Evolutionary conservation across 2,797 vertebrate species (phyloP).

Genomic region (Bryconaethiops microstoma): DNA sequence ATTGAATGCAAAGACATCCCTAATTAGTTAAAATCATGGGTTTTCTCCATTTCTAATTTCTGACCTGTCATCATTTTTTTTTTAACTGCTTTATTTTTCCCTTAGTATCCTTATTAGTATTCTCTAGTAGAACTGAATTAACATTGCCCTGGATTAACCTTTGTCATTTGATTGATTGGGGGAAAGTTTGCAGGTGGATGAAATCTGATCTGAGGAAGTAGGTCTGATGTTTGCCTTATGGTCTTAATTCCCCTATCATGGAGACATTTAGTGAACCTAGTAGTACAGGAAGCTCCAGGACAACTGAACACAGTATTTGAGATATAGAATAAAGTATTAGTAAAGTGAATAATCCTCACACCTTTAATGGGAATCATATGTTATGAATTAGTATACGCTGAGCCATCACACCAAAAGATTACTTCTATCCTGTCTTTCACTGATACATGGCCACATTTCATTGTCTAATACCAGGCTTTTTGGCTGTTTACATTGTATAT

Average conservation of each 20-base stretch:
- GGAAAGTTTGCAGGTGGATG: not conserved
- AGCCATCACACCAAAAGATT: constrained; percentile 57
- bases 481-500: constrained; percentile 66
- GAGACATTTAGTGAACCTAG: not conserved
- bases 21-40: not conserved
- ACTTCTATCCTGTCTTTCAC: constrained; percentile 43
- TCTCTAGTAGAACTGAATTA: constrained; percentile 4
- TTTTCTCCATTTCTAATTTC: not conserved
- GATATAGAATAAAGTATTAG: not conserved
- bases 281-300: not conserved
- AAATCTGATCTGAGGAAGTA: not conserved
- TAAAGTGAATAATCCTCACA: constrained; percentile 52
- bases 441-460: constrained; percentile 45
- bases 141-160: not conserved
- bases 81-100: constrained; percentile 3
- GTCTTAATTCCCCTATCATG: not conserved
- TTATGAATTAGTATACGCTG: constrained; percentile 55
- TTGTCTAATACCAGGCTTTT: constrained; percentile 55
- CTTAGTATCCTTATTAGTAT: not conserved
- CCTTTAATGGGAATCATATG: constrained; percentile 69
- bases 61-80: not conserved
- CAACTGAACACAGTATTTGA: not conserved
- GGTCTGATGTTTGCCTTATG: not conserved
- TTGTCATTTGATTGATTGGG: not conserved
- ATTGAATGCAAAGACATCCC: constrained; percentile 20